Evolutionary conservation across 2,113 vertebrate species (phyloP), one percentile per base, ranked within the genome.

Genomic region (Galemys pyrenaicus): DNA sequence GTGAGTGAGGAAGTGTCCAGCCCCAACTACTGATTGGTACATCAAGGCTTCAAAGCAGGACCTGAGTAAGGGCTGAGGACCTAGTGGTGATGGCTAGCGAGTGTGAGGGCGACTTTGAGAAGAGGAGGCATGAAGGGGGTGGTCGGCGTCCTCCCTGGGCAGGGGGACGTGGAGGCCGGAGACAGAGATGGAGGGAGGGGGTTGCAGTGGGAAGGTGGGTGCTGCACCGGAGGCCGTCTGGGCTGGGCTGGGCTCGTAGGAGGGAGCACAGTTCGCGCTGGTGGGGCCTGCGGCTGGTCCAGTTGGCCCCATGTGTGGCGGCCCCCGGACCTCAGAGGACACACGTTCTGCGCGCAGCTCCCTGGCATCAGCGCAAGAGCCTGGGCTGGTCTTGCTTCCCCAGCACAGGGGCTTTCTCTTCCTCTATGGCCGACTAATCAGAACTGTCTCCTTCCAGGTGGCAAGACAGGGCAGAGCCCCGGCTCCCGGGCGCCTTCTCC

Each of bases 401-500:
- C 1, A 22, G 0, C 8, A 1, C 0, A 32, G 4, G 1, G 2
- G 9, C 26, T 24, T 10, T 4, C 16, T 64, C 60, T 54, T 98
- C 96, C 96, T n/a, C 96, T 20, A 2, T 1, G 39, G 19, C 35
- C 0, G 9, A 1, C 89, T 95, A 6, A 41, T 60, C 28, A 20
- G 11, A 70, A 11, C 49, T 49, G 17, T 94, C 83, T 95, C 26
- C 87, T 98, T 98, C 22, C 96, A 98, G 98, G 91, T 26, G 96
- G 98, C 41, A 98, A 98, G 62, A 94, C 98, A 0, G 98, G 98
- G 85, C 99, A 98, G 30, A 96, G 65, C 92, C 81, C 98, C 94
- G 86, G 96, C 90, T 64, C 41, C 46, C 74, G 98, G 97, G 94
- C 96, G 2, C n/a, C 98, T 0, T 97, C 97, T 41, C 96, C 98